Base-by-base conservation (phyloP, 2,888 invertebrate genomes). In the Allacma fusca region DNA sequence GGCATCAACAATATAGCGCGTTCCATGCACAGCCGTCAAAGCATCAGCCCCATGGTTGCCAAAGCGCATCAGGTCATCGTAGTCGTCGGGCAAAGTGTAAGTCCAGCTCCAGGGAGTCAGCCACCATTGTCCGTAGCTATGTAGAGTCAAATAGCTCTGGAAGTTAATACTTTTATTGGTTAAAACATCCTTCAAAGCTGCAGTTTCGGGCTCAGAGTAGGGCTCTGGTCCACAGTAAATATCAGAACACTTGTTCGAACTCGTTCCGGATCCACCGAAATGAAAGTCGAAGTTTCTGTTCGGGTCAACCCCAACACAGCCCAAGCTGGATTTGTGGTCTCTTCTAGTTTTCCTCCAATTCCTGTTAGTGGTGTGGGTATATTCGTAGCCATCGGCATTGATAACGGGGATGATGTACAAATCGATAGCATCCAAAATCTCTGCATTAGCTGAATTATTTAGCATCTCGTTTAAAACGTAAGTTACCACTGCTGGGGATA, bases 161-260 rank as follows among this genome's bases (percentile, higher is more conserved):
- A 82, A 82, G 64, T 84, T 80, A 4, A 79, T 75, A 4, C 74
- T 77, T 67, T 73, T 76, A 24, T 77, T 80, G 12, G 2, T 12
- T 13, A 80, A n/a, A n/a, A 91, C 91, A 80, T 90, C 89, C 0
- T 92, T 90, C 43, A 92, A 89, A 0, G 91, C 91, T 80, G 89
- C 88, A 0, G 92, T 92, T 87, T 94, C 94, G 0, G 92, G 92
- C 85, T 94, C 94, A 7, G 93, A 94, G 86, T 93, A 93, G 1
- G 93, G 90, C 24, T 88, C 86, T 0, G 91, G 89, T 0, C 94
- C 94, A 0, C 91, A 90, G 86, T 91, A 94, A 81, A 91, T 91
- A 71, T 94, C 93, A 12, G 65, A 75, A 26, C 75, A 75, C 19
- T 44, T 67, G 19, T 67, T 43, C 4, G 65, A 13, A 24, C 67